Percentiles rank a stretch among this genome's conserved stretches.
Evolutionary conservation across 2,888 invertebrate genomes (phyloP).

Genomic region (Lasioglossum figueresi): DNA sequence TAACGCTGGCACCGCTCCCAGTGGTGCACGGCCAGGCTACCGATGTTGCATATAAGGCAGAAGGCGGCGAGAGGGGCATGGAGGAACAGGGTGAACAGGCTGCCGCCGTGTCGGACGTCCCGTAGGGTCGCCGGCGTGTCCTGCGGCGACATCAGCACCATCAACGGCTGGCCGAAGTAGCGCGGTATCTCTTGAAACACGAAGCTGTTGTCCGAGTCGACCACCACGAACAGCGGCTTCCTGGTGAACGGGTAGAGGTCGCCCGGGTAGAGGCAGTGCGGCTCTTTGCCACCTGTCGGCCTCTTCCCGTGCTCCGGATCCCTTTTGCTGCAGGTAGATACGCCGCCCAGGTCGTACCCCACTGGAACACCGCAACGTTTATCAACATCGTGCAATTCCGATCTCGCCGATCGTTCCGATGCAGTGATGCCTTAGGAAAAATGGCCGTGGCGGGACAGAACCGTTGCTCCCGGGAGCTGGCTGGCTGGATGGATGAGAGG

Average conservation of each 20-base stretch:
- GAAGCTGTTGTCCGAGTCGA: constrained; percentile 98
- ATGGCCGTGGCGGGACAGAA: neutral
- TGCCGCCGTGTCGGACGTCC: constrained; percentile 94
- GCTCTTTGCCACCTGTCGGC: constrained; percentile 87
- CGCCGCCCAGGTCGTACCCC: constrained; percentile 96
- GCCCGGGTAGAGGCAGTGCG: constrained; percentile 94
- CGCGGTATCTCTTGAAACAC: constrained; percentile 96
- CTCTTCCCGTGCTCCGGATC: constrained; percentile 86
- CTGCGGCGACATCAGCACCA: constrained; percentile 96
- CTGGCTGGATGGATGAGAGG: neutral
- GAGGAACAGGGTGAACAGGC: constrained; percentile 97
- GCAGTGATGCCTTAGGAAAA: constrained; percentile 3
- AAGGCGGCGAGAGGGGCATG: constrained; percentile 97
- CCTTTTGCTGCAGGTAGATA: constrained; percentile 93
- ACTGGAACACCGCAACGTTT: constrained; percentile 84
- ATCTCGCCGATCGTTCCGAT: constrained; percentile 49
- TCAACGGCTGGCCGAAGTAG: constrained; percentile 96
- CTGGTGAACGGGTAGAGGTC: constrained; percentile 97
- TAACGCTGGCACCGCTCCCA: constrained; percentile 96
- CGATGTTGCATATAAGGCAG: constrained; percentile 95
- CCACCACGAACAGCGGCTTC: constrained; percentile 95
- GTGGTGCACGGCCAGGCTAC: constrained; percentile 92
- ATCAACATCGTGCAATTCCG: constrained; percentile 74
- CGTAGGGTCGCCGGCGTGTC: constrained; percentile 93
- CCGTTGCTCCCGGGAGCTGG: neutral